A percentile compares a stretch with the other conserved stretches of the same genome.
phyloP scores from a whole-genome alignment of 2,888 invertebrate species.

The Drosophila percnosoma region DNA sequence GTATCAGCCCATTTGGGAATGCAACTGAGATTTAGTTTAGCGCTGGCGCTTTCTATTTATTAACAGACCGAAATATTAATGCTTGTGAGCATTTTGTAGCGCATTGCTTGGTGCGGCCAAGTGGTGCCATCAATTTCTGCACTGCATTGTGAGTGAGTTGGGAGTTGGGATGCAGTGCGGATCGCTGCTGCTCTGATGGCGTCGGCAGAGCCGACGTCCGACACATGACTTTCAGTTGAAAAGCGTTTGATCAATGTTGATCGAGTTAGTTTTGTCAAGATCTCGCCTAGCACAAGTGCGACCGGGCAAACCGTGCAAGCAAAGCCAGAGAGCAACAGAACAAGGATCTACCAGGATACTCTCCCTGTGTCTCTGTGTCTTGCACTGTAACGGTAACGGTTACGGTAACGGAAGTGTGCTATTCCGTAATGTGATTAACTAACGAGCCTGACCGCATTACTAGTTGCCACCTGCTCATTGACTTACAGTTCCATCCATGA shows the following conservation, averaged over 20 bases:
- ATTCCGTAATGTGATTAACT: slow-evolving; percentile 55
- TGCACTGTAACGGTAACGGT: slow-evolving; percentile 25
- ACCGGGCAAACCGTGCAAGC: slow-evolving; percentile 39
- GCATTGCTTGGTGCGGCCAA: slow-evolving; percentile 54
- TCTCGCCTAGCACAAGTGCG: slow-evolving; percentile 82
- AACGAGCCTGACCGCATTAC: slow-evolving; percentile 52
- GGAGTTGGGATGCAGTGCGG: slow-evolving; percentile 39
- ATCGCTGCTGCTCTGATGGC: slow-evolving; percentile 28
- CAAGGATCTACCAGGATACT: slow-evolving; percentile 53
- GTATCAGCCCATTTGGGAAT: slow-evolving; percentile 41
- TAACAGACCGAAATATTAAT: slow-evolving; percentile 26
- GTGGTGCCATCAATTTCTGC: slow-evolving; percentile 55
- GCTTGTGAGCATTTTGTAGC: slow-evolving; percentile 50
- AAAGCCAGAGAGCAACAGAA: slow-evolving; percentile 16
- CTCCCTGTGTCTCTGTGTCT: neutral
- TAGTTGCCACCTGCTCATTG: slow-evolving; percentile 51
- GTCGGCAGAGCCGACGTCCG: slow-evolving; percentile 44
- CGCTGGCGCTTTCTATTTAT: slow-evolving; percentile 58
- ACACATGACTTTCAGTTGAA: slow-evolving; percentile 75
- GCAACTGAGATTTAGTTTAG: neutral
- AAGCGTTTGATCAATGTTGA: slow-evolving; percentile 82
- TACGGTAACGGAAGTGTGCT: slow-evolving; percentile 51
- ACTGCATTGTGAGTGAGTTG: slow-evolving; percentile 35
- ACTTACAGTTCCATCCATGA: slow-evolving; percentile 26
- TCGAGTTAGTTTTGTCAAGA: slow-evolving; percentile 83